A percentile compares a stretch with the other conserved stretches of the same genome.
These are phyloP conservation scores for Diceros bicornis DNA, from an alignment of 2,797 vertebrate species.

Conservation along the genomic window DNA sequence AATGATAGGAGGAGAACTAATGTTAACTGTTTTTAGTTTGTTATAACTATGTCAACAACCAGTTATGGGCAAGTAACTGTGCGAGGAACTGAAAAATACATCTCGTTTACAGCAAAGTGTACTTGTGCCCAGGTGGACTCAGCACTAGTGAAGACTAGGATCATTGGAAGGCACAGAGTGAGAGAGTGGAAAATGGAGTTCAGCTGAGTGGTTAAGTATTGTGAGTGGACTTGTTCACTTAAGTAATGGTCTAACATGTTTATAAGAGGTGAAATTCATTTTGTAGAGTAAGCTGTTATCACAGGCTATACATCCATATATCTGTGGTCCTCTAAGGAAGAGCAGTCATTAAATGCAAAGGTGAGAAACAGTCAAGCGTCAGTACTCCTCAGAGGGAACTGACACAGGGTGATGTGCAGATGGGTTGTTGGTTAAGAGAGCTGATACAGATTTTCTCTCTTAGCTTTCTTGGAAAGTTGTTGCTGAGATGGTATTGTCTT, in stretches of 20 bases:
- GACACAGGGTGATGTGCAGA: background rate
- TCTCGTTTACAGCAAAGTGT: background rate
- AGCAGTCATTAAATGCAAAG: background rate
- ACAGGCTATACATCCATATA: background rate
- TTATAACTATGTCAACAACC: background rate
- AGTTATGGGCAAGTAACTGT: background rate
- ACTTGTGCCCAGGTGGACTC: background rate
- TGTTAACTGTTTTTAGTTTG: slow-evolving; percentile 20
- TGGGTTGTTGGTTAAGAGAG: background rate
- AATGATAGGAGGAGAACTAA: slow-evolving; percentile 1
- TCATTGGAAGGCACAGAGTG: background rate
- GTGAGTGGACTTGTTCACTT: slow-evolving; percentile 36
- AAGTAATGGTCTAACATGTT: background rate
- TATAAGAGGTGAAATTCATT: background rate
- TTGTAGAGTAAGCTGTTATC: background rate
- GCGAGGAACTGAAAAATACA: background rate
- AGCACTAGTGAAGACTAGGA: background rate
- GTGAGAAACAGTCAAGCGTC: background rate
- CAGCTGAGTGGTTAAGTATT: slow-evolving; percentile 21
- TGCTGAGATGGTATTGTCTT: slow-evolving; percentile 37
- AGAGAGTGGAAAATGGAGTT: background rate
- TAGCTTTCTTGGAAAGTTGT: background rate
- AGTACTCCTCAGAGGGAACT: background rate
- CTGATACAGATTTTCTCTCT: background rate
- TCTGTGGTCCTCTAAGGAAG: background rate